phyloP scores from a whole-genome alignment of 1,140 invertebrate species.

The Pantala flavescens region DNA sequence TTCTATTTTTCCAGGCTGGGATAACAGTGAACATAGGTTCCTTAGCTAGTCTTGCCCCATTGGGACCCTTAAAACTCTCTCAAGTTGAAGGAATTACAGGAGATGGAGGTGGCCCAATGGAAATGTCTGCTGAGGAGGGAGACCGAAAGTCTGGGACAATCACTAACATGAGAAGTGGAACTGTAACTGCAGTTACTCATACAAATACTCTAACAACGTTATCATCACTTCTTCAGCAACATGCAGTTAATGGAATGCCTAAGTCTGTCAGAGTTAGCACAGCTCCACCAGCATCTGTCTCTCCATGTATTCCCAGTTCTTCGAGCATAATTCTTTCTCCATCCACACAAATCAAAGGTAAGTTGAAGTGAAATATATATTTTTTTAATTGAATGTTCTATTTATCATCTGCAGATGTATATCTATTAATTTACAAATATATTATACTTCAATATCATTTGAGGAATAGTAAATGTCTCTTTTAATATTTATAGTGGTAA shows the following conservation, averaged over 20 bases:
- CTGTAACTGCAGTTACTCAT: background rate
- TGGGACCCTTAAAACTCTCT: conserved; percentile 31
- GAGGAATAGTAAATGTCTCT: too few species aligned
- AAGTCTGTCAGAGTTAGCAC: background rate
- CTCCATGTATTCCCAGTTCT: background rate
- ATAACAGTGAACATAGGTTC: conserved; percentile 41
- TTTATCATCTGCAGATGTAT: too few species aligned
- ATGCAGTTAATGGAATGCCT: background rate
- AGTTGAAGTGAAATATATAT: background rate
- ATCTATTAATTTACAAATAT: too few species aligned
- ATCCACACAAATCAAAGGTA: background rate
- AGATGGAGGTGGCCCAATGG: background rate
- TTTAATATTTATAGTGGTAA: background rate
- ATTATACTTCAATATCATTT: too few species aligned
- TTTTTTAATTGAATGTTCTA: too few species aligned
- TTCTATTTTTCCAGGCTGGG: conserved; percentile 21
- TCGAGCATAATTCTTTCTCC: background rate
- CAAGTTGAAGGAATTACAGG: background rate
- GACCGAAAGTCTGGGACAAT: background rate
- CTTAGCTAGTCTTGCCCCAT: conserved; percentile 35
- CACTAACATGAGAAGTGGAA: background rate
- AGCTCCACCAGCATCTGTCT: background rate
- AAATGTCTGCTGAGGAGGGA: background rate
- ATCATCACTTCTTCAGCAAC: background rate
- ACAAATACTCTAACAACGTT: background rate